These are phyloP conservation scores for Chunga burmeisteri DNA, from an alignment of 2,113 vertebrate species.

Conservation along the genomic window DNA sequence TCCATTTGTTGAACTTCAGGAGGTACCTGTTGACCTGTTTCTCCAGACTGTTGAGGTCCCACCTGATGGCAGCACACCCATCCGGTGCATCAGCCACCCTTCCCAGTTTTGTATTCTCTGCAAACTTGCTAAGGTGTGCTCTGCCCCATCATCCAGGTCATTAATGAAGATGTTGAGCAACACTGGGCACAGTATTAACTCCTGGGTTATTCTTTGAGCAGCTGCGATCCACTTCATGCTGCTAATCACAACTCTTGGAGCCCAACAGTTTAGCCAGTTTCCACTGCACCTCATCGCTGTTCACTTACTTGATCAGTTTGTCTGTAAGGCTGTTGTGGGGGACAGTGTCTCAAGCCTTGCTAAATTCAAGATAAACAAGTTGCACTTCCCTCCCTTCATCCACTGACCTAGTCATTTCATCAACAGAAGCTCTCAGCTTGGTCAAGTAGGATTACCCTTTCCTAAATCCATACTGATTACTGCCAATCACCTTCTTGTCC, in stretches of 20 bases:
- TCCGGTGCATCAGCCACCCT: neutral
- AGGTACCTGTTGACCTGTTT: neutral
- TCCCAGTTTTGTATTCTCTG: neutral
- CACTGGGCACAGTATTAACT: neutral
- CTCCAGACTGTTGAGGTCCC: neutral
- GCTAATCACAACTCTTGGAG: no score
- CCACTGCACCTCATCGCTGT: neutral
- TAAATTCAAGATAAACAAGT: neutral
- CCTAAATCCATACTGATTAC: neutral
- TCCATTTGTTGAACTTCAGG: neutral
- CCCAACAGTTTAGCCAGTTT: neutral
- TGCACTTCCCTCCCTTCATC: neutral
- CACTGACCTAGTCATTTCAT: neutral
- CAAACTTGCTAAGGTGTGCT: neutral
- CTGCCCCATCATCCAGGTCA: neutral
- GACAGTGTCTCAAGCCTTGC: neutral
- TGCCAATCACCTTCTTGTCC: neutral
- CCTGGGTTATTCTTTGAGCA: neutral
- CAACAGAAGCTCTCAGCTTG: neutral
- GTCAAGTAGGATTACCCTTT: neutral
- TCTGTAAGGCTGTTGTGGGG: neutral
- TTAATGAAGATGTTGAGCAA: neutral
- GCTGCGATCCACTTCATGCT: fast-evolving
- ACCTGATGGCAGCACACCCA: neutral
- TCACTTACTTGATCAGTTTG: neutral